phyloP scores from a whole-genome alignment of 2,797 vertebrate species.

The Malurus splendens region DNA sequence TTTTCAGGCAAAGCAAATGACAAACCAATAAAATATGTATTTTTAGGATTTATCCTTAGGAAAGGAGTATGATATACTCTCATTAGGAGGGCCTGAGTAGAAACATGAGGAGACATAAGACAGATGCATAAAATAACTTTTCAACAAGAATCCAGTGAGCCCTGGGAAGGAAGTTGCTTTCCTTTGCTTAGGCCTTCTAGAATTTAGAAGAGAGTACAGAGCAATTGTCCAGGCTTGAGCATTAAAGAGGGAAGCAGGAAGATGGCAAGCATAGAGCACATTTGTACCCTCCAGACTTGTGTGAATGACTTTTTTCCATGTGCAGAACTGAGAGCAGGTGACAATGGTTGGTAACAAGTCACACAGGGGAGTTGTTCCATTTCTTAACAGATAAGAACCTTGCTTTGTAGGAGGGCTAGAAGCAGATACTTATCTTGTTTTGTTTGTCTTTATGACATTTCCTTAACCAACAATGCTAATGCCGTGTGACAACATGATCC shows the following conservation, averaged over 20 bases:
- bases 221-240: neutral
- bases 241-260: neutral
- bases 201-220: neutral
- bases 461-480: neutral
- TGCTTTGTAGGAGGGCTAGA: neutral
- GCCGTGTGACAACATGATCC: neutral
- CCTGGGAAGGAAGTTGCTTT: neutral
- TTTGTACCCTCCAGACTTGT: neutral
- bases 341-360: neutral
- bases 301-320: neutral
- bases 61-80: neutral
- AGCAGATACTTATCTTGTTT: neutral
- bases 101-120: neutral
- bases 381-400: neutral
- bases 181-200: neutral
- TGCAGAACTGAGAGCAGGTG: neutral
- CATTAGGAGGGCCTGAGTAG: neutral
- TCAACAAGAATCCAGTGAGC: neutral
- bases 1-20: conserved; percentile 24
- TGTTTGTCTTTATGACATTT: neutral
- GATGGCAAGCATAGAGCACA: too few relatives aligned
- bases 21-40: neutral
- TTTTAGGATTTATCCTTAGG: neutral
- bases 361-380: neutral
- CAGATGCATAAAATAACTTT: neutral